These are phyloP conservation scores for Podabrus alpinus DNA, from an alignment of 2,888 invertebrate species.

Conservation along the genomic window DNA sequence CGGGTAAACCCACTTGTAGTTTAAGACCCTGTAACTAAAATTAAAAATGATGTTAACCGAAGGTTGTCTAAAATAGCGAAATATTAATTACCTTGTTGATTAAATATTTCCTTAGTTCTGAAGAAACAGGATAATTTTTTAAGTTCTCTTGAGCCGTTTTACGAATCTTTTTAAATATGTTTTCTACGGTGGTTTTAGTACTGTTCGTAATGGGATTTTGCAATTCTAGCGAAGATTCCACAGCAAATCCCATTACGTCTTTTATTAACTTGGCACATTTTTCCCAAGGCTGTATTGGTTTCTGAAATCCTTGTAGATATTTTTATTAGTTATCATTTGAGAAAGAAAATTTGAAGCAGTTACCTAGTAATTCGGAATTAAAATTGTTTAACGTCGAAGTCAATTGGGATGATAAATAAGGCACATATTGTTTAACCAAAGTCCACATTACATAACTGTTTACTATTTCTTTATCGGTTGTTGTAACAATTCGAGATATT, in stretches of 20 bases:
- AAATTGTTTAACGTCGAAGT: slow-evolving; percentile 45
- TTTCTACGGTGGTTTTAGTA: slow-evolving; percentile 37
- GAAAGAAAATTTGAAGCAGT: slow-evolving; percentile 7
- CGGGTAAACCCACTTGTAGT: slow-evolving; percentile 57
- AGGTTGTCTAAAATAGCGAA: not conserved
- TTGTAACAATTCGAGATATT: slow-evolving; percentile 58
- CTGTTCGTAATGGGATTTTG: slow-evolving; percentile 40
- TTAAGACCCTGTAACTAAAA: slow-evolving; percentile 55
- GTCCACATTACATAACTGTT: slow-evolving; percentile 67
- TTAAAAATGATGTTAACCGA: slow-evolving; percentile 5
- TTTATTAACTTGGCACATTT: slow-evolving; percentile 57
- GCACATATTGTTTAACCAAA: slow-evolving; percentile 59
- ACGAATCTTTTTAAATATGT: slow-evolving; percentile 42
- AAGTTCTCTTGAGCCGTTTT: slow-evolving; percentile 39
- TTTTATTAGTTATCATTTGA: not conserved
- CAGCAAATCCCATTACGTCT: slow-evolving; percentile 57
- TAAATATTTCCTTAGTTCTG: slow-evolving; percentile 45
- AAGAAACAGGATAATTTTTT: slow-evolving; percentile 34
- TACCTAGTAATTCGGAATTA: slow-evolving; percentile 46
- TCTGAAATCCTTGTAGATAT: slow-evolving; percentile 42
- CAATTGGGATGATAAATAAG: slow-evolving; percentile 58
- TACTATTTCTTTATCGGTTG: slow-evolving; percentile 58
- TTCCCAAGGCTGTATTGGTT: slow-evolving; percentile 57
- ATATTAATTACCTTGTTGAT: slow-evolving; percentile 50
- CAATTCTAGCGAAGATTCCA: slow-evolving; percentile 54